Evolutionary conservation across 2,113 vertebrate species (phyloP).

Genomic region (Kryptolebias marmoratus): DNA sequence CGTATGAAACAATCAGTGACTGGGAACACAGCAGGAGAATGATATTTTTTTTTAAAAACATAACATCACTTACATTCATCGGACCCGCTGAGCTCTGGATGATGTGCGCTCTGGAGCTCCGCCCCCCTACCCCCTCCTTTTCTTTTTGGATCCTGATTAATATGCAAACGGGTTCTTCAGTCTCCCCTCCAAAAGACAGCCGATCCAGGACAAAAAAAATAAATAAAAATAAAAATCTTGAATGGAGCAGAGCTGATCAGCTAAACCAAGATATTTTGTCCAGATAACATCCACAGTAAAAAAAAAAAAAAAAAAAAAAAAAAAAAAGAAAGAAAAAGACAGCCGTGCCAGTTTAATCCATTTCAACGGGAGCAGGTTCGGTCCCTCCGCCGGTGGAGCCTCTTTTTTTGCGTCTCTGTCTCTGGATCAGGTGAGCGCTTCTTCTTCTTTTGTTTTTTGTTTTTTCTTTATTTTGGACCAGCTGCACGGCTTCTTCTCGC

Average conservation of each 20-base stretch:
- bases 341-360: slow-evolving; percentile 24
- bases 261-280: slow-evolving; percentile 21
- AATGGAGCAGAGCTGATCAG: slow-evolving; percentile 50
- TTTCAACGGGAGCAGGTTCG: neutral
- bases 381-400: slow-evolving; percentile 33
- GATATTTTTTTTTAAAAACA: slow-evolving; percentile 4
- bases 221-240: slow-evolving; percentile 32
- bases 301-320: neutral
- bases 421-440: slow-evolving; percentile 64
- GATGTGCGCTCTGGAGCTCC: slow-evolving; percentile 57
- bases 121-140: neutral
- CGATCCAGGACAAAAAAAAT: slow-evolving; percentile 36
- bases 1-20: too few species aligned
- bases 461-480: slow-evolving; percentile 38
- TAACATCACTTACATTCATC: slow-evolving; percentile 75
- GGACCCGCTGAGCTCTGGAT: slow-evolving; percentile 58
- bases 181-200: slow-evolving; percentile 43
- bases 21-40: neutral
- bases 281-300: slow-evolving; percentile 55
- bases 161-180: slow-evolving; percentile 67
- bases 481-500: slow-evolving; percentile 12
- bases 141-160: slow-evolving; percentile 53
- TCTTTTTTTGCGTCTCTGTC: neutral
- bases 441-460: neutral
- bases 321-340: neutral